phyloP scores from a whole-genome alignment of 2,888 invertebrate genomes.

The Drosophila greeni region DNA sequence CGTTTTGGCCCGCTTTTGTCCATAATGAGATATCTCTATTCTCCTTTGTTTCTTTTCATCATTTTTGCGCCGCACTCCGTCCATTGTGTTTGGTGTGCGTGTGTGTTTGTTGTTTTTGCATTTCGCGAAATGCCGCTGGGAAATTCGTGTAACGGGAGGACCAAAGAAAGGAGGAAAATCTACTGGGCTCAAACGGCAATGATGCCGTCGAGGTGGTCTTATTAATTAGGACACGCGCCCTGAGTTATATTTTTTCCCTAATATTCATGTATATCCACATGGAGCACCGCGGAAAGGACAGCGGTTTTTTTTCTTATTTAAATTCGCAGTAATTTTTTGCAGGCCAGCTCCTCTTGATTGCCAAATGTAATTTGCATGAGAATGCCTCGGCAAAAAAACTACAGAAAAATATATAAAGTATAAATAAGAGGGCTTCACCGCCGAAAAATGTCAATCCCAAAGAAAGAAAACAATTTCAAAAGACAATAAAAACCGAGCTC shows the following conservation, averaged over 20 bases:
- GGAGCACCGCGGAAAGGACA: conserved; percentile 31
- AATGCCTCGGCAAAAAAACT: conserved; percentile 32
- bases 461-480: background rate
- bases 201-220: conserved; percentile 59
- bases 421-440: background rate
- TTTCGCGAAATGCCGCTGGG: conserved; percentile 66
- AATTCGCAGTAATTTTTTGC: conserved; percentile 62
- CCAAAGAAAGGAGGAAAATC: conserved; percentile 42
- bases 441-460: conserved; percentile 1
- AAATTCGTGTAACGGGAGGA: conserved; percentile 57
- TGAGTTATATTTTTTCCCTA: conserved; percentile 32
- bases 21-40: conserved; percentile 72
- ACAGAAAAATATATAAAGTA: conserved; percentile 1
- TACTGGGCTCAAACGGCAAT: conserved; percentile 61
- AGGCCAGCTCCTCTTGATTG: conserved; percentile 6
- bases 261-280: conserved; percentile 22
- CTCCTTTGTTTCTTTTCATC: conserved; percentile 70
- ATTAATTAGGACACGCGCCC: conserved; percentile 68
- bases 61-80: conserved; percentile 41
- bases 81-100: conserved; percentile 36
- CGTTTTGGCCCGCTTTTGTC: conserved; percentile 63
- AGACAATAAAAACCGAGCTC: background rate
- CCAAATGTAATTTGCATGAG: conserved; percentile 59
- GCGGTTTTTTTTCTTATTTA: conserved; percentile 52
- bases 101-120: conserved; percentile 63